Evolutionary conservation across 2,113 vertebrate genomes (phyloP), one percentile per base, ranked within the genome.

Genomic region (Vicugna pacos): DNA sequence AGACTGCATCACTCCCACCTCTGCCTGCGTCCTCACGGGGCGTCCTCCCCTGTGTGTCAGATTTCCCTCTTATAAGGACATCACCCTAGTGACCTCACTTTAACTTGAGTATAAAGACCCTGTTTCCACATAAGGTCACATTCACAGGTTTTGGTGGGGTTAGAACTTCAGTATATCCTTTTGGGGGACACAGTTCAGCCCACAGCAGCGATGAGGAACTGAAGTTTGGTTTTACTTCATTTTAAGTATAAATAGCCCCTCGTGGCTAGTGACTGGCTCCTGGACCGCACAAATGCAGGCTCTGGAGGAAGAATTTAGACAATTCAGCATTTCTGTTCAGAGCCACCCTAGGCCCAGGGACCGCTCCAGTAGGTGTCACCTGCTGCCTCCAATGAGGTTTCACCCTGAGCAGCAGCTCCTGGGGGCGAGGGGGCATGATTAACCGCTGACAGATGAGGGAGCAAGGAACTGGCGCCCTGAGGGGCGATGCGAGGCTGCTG

Each of bases 1-100:
- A 15, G 8, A 35, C 3, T 8, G 5, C 46, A 4, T 32, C 15
- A 0, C n/a, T 46, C 65, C 42, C 0, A 0, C 14, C 28, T 30
- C 65, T 4, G 19, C 24, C 22, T 32, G 28, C n/a, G 0, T 13
- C 69, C 85, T 28, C n/a, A 24, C 20, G 0, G 2, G 81, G 32
- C 16, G 35, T 35, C 17, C 54, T 22, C 32, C 28, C 20, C 8
- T 1, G 0, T 0, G 19, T 8, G 17, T 58, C 89, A 42, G 1
- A 28, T 28, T n/a, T 17, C 28, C 54, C 42, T 67, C 56, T 38
- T 32, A 1, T 22, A 75, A 62, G 35, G 48, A 42, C 32, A 0
- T 28, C 50, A 60, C 30, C 42, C 22, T 30, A 15, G 15, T 19
- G 72, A 28, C 72, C 46, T 72, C 48, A 24, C 84, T 52, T 54